A percentile compares a stretch with the other conserved stretches of the same genome.
These are phyloP conservation scores for Tamandua tetradactyla DNA, from an alignment of 2,797 vertebrate species.

Conservation along the genomic window DNA sequence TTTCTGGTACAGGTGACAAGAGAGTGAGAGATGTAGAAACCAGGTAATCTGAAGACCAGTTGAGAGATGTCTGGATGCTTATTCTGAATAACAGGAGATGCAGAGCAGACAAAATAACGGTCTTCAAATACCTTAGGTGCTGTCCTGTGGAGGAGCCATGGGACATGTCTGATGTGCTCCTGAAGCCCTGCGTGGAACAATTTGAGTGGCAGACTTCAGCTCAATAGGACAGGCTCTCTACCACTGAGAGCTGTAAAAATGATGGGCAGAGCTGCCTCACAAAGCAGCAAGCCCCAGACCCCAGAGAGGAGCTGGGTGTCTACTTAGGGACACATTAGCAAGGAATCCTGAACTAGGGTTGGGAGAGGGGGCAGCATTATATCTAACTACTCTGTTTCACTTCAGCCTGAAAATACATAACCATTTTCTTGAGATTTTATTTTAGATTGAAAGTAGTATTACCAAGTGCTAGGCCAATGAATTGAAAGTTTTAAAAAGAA, in stretches of 20 bases:
- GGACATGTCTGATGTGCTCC: too few species aligned
- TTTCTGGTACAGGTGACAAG: neutral
- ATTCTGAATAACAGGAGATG: neutral
- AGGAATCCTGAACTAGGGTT: neutral
- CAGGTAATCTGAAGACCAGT: neutral
- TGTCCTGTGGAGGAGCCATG: neutral
- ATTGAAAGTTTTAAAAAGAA: neutral
- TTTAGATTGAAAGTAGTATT: conserved; percentile 39
- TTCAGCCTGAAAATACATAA: neutral
- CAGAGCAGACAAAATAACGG: neutral
- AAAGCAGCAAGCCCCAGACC: neutral
- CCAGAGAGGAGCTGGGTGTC: rapidly evolving
- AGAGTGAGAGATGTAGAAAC: neutral
- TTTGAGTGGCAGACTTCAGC: too few species aligned
- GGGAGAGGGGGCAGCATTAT: neutral
- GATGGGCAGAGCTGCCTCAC: neutral
- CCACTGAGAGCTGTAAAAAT: rapidly evolving
- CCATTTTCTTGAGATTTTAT: neutral
- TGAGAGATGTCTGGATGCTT: neutral
- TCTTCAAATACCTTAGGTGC: neutral
- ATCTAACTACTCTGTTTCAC: neutral
- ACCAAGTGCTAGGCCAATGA: neutral
- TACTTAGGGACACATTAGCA: neutral
- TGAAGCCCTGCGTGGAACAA: too few species aligned
- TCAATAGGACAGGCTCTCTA: rapidly evolving